Conservation (phyloP, 2,113 vertebrate genomes). For the Potamarius usumacintae region DNA sequence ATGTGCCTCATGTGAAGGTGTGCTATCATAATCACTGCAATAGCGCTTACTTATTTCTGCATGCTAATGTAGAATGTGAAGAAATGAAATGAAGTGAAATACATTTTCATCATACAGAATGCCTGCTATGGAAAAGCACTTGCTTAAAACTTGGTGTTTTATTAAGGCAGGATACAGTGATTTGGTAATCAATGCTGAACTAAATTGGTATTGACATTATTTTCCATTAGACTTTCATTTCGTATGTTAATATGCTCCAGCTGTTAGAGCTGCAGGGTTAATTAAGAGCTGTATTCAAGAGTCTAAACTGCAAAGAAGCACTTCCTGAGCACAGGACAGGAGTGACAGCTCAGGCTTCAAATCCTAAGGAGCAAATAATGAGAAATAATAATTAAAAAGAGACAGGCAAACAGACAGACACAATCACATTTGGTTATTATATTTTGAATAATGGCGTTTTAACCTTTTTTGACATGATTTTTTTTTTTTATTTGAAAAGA, state of each 20-base stretch:
- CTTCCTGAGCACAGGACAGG: constrained; percentile 30
- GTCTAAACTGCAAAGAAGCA: constrained; percentile 20
- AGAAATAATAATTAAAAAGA: not conserved
- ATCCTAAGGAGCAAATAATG: not conserved
- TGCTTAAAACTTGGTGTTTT: constrained; percentile 25
- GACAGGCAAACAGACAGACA: not conserved
- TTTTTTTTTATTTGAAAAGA: not conserved
- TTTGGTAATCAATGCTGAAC: constrained; percentile 41
- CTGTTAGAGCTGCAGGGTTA: constrained; percentile 59
- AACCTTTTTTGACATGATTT: not conserved
- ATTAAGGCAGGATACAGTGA: constrained; percentile 36
- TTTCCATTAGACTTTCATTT: constrained; percentile 45
- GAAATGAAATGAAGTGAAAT: constrained; percentile 38
- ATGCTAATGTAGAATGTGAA: constrained; percentile 6
- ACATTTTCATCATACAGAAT: constrained; percentile 39
- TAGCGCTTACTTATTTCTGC: not conserved
- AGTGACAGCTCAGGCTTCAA: constrained; percentile 3
- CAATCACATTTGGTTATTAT: not conserved
- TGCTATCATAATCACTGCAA: constrained; percentile 11
- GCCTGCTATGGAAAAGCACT: constrained; percentile 13
- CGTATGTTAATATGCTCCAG: constrained; percentile 59
- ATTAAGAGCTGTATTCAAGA: constrained; percentile 49
- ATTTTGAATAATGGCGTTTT: not conserved
- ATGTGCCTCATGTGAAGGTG: constrained; percentile 3
- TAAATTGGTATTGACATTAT: constrained; percentile 30